phyloP scores from a whole-genome alignment of 2,113 vertebrate species.

The Odocoileus virginianus region DNA sequence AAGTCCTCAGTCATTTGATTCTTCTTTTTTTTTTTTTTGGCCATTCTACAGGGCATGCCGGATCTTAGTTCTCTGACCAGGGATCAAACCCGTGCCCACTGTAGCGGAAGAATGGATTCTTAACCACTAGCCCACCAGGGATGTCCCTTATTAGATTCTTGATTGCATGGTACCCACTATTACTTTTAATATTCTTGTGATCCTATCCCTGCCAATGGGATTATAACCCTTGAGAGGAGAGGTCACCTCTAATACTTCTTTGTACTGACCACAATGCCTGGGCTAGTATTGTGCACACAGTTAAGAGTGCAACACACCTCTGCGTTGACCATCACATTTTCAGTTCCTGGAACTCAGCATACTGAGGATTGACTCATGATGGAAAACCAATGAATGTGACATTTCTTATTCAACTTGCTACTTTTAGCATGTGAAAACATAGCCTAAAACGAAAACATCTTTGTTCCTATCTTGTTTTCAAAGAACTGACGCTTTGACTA shows the following conservation, averaged over 20 bases:
- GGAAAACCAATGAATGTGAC: constrained; percentile 50
- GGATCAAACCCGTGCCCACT: background rate
- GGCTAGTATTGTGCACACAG: no score
- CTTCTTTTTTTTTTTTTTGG: background rate
- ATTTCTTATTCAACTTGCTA: constrained; percentile 39
- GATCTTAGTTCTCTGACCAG: background rate
- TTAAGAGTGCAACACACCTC: background rate
- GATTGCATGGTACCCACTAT: background rate
- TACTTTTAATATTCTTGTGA: background rate
- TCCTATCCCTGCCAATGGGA: background rate
- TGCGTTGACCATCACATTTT: background rate
- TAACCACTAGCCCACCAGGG: background rate
- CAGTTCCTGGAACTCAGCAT: constrained; percentile 1
- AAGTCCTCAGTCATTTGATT: background rate
- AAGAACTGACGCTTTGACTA: background rate
- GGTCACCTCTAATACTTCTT: background rate
- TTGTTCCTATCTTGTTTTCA: constrained; percentile 50
- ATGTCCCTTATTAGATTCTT: background rate
- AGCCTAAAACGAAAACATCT: constrained; percentile 44
- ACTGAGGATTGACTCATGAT: constrained; percentile 23
- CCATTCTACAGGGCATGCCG: background rate
- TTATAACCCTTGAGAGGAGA: background rate
- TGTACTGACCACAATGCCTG: background rate
- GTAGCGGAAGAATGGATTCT: background rate
- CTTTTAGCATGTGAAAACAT: constrained; percentile 58